Evolutionary conservation across 2,113 vertebrate genomes (phyloP).

Genomic region (Microcebus jonahi): DNA sequence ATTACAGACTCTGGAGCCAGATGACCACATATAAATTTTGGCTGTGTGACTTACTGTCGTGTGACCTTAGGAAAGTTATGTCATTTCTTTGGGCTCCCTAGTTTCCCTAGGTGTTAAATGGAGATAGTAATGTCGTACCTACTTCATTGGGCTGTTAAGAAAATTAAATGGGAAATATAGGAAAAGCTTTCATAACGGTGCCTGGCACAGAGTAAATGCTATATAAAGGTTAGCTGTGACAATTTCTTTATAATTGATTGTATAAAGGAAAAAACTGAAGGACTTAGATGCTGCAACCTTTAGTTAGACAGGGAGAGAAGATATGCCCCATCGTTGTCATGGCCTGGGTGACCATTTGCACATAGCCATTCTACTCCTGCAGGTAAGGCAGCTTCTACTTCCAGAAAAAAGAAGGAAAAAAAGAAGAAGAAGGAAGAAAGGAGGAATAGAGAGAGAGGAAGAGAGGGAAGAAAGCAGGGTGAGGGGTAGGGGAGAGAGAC

Average conservation of each 20-base stretch:
- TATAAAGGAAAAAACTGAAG: not conserved
- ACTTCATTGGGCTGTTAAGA: not conserved
- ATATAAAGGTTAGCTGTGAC: not conserved
- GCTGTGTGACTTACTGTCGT: not conserved
- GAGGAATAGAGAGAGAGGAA: too few species aligned
- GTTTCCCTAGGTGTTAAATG: not conserved
- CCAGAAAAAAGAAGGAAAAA: not conserved
- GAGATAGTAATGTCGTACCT: not conserved
- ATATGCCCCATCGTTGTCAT: not conserved
- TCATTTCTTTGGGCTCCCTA: not conserved
- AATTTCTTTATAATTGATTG: not conserved
- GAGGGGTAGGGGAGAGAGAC: too few species aligned
- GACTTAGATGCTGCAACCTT: not conserved
- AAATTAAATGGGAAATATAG: constrained; percentile 1
- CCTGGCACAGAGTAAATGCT: not conserved
- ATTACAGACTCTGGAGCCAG: not conserved
- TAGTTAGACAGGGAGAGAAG: not conserved
- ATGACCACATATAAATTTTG: not conserved
- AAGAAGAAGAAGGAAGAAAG: not conserved
- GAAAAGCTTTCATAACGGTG: not conserved
- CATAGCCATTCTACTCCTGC: not conserved
- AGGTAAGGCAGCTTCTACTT: not conserved
- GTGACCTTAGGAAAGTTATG: not conserved
- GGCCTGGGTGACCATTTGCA: not conserved
- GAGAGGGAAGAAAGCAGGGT: not conserved